Evolutionary conservation across 2,113 vertebrate genomes (phyloP).

Genomic region (Bujurquina vittata): DNA sequence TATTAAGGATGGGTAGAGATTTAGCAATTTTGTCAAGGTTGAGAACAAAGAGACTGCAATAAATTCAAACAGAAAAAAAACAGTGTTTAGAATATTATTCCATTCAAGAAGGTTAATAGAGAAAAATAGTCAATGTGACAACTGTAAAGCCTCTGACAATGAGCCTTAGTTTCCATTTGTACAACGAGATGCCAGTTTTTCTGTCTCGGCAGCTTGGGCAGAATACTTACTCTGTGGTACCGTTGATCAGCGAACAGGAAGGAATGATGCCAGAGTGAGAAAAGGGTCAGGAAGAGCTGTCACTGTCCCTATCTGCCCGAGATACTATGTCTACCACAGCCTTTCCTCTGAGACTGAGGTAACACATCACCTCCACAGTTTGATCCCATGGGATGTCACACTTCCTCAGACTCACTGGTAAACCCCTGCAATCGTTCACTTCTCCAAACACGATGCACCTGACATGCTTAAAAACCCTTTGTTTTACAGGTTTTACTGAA

Average conservation of each 20-base stretch:
- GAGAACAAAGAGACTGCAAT: constrained; percentile 17
- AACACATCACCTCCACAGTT: constrained; percentile 64
- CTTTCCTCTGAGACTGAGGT: constrained; percentile 68
- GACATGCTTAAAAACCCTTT: neutral
- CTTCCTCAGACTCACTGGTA: constrained; percentile 53
- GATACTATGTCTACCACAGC: constrained; percentile 62
- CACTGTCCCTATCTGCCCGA: constrained; percentile 54
- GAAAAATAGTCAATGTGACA: neutral
- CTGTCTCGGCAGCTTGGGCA: neutral
- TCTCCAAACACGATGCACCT: neutral
- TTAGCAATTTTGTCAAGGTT: constrained; percentile 13
- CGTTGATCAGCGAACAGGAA: constrained; percentile 59
- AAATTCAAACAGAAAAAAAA: constrained; percentile 17
- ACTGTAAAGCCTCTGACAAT: constrained; percentile 14
- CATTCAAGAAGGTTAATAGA: constrained; percentile 1
- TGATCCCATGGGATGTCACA: constrained; percentile 66
- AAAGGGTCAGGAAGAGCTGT: constrained; percentile 74
- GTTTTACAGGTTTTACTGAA: neutral
- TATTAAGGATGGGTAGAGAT: neutral
- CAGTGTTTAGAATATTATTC: neutral
- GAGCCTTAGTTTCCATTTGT: neutral
- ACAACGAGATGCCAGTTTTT: neutral
- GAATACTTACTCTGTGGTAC: constrained; percentile 44
- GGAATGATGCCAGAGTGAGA: constrained; percentile 61
- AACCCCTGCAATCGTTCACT: constrained; percentile 26